phyloP scores from a whole-genome alignment of 2,888 invertebrate genomes.

The Idaea aversata region DNA sequence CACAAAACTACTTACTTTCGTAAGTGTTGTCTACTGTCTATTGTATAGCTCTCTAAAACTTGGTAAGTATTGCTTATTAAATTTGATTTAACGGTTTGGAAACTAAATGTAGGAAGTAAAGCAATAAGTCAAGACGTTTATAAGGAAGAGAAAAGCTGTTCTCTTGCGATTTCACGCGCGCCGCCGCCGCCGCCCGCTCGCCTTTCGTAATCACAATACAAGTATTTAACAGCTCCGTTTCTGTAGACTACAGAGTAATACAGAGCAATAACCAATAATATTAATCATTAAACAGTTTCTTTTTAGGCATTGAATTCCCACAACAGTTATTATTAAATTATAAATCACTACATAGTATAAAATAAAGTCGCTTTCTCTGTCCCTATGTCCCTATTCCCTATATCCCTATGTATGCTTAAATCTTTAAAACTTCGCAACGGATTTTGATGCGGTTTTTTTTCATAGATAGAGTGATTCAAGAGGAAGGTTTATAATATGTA shows the following conservation, averaged over 20 bases:
- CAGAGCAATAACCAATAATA: neutral
- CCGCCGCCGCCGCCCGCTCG: conserved; percentile 43
- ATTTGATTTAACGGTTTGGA: neutral
- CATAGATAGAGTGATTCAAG: no score
- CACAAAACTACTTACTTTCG: neutral
- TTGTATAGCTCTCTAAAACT: neutral
- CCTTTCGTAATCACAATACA: conserved; percentile 43
- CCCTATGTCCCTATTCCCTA: no score
- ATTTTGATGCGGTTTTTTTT: no score
- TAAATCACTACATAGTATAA: no score
- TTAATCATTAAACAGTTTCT: no score
- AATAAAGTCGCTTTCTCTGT: no score
- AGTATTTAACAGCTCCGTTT: neutral
- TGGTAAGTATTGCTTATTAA: neutral
- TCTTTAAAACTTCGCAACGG: no score
- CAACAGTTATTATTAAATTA: no score
- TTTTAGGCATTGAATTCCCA: no score
- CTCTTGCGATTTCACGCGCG: conserved; percentile 49
- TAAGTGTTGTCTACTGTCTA: neutral
- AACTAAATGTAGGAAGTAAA: conserved; percentile 15
- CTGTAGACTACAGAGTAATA: neutral
- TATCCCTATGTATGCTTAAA: no score
- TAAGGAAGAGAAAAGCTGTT: conserved; percentile 32
- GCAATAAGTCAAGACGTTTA: conserved; percentile 25
- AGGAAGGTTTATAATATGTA: no score